phyloP scores from a whole-genome alignment of 2,113 vertebrate species.

The Daubentonia madagascariensis region DNA sequence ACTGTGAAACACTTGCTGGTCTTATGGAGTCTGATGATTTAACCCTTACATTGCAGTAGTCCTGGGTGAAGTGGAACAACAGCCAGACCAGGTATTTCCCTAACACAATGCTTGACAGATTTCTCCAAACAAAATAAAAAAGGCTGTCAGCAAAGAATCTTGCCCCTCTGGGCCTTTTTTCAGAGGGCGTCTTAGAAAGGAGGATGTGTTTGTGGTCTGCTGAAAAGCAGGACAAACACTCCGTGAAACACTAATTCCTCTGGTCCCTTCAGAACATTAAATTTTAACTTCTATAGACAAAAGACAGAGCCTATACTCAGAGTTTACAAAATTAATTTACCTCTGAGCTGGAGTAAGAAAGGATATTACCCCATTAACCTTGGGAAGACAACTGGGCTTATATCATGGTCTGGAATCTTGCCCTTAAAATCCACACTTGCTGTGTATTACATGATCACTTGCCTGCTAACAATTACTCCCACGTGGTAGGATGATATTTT shows the following conservation, averaged over 20 bases:
- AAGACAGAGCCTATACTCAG: conserved; percentile 42
- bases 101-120: neutral
- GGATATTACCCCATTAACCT: conserved; percentile 51
- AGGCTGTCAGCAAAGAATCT: neutral
- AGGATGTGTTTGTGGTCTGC: neutral
- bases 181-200: neutral
- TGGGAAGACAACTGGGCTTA: conserved; percentile 43
- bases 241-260: neutral
- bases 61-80: neutral
- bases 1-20: neutral
- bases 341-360: conserved; percentile 45
- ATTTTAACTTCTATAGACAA: conserved; percentile 34
- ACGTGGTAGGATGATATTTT: conserved; percentile 18
- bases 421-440: conserved; percentile 62
- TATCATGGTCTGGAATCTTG: conserved; percentile 65
- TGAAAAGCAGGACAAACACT: neutral
- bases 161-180: neutral
- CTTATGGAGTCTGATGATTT: neutral
- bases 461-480: conserved; percentile 43
- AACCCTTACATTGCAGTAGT: neutral
- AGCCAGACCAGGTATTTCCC: neutral
- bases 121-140: conserved; percentile 23
- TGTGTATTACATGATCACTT: conserved; percentile 30
- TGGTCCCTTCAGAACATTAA: neutral
- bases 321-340: conserved; percentile 58